Evolutionary conservation across 1,140 invertebrate genomes (phyloP).

Genomic region (Ericerus pela): DNA sequence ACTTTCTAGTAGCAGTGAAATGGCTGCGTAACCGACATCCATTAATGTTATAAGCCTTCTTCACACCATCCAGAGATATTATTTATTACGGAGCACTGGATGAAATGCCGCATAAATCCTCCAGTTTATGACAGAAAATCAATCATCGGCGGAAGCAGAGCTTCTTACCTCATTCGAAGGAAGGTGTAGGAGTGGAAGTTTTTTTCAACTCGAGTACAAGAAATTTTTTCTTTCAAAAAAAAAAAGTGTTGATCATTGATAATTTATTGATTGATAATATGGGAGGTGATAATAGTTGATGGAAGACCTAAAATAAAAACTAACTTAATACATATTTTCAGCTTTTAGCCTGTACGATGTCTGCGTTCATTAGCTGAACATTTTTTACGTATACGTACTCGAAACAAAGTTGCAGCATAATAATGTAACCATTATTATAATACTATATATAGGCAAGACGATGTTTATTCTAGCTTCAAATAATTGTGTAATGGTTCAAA

Average conservation of each 20-base stretch:
- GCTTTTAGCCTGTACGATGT: no score
- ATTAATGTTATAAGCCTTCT: conserved; percentile 8
- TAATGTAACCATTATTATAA: no score
- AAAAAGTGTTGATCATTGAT: background rate
- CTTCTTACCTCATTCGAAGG: background rate
- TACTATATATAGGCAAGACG: no score
- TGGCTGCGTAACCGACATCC: background rate
- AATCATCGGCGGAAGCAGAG: background rate
- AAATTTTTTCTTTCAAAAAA: background rate
- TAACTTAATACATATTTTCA: no score
- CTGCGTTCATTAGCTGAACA: no score
- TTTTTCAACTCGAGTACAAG: background rate
- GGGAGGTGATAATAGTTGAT: no score
- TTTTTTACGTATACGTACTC: no score
- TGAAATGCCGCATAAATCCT: background rate
- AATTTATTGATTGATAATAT: background rate
- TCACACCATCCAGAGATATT: background rate
- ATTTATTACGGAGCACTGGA: conserved; percentile 3
- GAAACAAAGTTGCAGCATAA: no score
- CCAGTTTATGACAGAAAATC: background rate
- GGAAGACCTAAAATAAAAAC: no score
- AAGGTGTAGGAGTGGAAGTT: background rate
- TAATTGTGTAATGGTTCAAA: no score
- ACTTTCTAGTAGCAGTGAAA: background rate
- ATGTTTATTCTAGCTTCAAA: no score